phyloP scores from a whole-genome alignment of 2,888 invertebrate species.

The Calliphora vomitoria region DNA sequence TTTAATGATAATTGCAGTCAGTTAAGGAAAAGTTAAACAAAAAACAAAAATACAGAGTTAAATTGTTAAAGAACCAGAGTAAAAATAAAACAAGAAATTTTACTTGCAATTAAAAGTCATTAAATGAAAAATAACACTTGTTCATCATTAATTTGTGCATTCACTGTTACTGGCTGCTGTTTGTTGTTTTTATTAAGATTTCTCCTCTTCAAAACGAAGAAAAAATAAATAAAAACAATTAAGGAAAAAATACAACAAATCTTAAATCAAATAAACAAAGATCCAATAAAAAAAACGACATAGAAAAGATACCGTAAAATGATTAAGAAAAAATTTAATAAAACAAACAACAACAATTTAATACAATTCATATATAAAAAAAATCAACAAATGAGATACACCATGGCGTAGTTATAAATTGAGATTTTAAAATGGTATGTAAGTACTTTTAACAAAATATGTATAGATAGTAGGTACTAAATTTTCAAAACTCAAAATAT shows the following conservation, averaged over 20 bases:
- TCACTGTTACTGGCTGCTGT: slow-evolving; percentile 21
- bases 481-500: too few species aligned
- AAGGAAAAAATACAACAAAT: neutral
- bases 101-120: slow-evolving; percentile 53
- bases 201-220: slow-evolving; percentile 3
- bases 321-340: neutral
- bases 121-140: slow-evolving; percentile 55
- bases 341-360: too few species aligned
- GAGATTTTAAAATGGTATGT: too few species aligned
- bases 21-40: slow-evolving; percentile 37
- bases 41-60: slow-evolving; percentile 10
- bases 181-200: slow-evolving; percentile 19
- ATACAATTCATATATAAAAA: too few species aligned
- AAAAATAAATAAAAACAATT: neutral
- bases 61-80: slow-evolving; percentile 25
- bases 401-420: too few species aligned
- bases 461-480: too few species aligned
- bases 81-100: slow-evolving; percentile 30
- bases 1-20: neutral
- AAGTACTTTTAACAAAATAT: too few species aligned
- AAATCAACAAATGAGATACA: too few species aligned
- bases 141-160: slow-evolving; percentile 49
- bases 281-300: slow-evolving; percentile 6
- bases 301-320: neutral
- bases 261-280: slow-evolving; percentile 22